A percentile compares a stretch with the other conserved stretches of the same genome.
Evolutionary conservation across 2,888 invertebrate species (phyloP).

Genomic region (Galeopsomyia nigrocyanea): DNA sequence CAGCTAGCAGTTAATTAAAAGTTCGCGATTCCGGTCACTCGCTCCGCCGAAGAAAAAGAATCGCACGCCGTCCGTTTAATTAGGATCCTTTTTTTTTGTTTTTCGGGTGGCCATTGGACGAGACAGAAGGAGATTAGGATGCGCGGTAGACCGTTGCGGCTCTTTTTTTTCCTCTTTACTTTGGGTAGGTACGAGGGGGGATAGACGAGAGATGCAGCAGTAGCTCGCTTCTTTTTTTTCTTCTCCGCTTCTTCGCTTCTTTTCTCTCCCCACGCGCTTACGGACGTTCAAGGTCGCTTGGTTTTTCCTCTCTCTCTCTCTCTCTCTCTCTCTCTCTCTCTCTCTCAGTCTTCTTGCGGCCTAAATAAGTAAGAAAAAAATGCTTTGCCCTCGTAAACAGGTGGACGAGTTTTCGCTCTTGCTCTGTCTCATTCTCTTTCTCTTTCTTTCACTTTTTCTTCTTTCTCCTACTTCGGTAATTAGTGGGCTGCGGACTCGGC

Average conservation of each 20-base stretch:
- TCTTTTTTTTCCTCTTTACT: conserved; percentile 8
- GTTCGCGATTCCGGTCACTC: conserved; percentile 54
- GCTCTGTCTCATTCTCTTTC: conserved; percentile 1
- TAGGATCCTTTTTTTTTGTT: conserved; percentile 20
- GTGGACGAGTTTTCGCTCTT: conserved; percentile 35
- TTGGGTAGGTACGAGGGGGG: background rate
- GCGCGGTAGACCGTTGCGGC: conserved; percentile 25
- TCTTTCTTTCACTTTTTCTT: background rate
- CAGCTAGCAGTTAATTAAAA: conserved; percentile 54
- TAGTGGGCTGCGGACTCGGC: conserved; percentile 28
- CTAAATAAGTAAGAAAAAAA: conserved; percentile 44
- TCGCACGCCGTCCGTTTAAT: conserved; percentile 34
- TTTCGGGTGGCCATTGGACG: conserved; percentile 14
- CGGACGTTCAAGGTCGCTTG: conserved; percentile 33
- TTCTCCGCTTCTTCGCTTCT: background rate
- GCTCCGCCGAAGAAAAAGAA: conserved; percentile 41
- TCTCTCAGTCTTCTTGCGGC: conserved; percentile 20
- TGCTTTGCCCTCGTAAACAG: conserved; percentile 34
- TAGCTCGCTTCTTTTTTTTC: background rate
- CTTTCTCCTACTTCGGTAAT: conserved; percentile 33
- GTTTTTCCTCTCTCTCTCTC: conserved; percentile 9
- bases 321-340: background rate
- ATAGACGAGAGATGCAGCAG: background rate
- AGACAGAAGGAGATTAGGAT: conserved; percentile 20
- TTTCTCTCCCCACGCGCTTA: background rate